Conservation (phyloP, 2,888 invertebrate species). For the Diarsia brunnea region DNA sequence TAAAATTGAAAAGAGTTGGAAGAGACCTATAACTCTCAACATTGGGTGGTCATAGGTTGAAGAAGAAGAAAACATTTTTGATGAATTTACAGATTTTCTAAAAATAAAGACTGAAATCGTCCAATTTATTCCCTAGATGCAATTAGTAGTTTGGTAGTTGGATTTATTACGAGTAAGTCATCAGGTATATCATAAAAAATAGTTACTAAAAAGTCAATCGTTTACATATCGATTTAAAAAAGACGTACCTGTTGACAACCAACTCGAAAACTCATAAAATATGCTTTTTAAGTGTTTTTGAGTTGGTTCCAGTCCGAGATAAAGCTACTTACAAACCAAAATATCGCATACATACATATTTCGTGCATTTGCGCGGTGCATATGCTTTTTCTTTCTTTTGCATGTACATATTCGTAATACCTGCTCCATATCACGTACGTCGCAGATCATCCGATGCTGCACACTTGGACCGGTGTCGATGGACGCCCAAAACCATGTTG, state of each 20-base stretch:
- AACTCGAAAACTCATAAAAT: neutral
- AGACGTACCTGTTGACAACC: neutral
- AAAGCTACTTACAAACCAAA: neutral
- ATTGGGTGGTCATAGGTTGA: too few species aligned
- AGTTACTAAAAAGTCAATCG: neutral
- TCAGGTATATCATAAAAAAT: neutral
- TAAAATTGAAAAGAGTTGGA: too few species aligned
- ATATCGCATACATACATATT: neutral
- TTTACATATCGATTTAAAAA: neutral
- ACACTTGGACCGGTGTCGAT: constrained; percentile 17
- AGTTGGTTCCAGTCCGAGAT: too few species aligned
- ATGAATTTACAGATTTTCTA: neutral
- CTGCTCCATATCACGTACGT: constrained; percentile 14
- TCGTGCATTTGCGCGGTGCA: neutral
- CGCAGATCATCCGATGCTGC: constrained; percentile 30
- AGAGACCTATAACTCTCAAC: too few species aligned
- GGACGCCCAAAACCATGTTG: constrained; percentile 41
- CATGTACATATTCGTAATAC: neutral
- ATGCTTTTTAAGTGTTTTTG: too few species aligned
- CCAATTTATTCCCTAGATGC: neutral
- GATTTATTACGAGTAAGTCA: neutral
- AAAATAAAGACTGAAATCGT: neutral
- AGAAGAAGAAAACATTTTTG: neutral
- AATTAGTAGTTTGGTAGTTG: neutral
- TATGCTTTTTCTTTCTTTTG: neutral